Conservation (phyloP, 2,888 invertebrate genomes). For the Tachina lurida region DNA sequence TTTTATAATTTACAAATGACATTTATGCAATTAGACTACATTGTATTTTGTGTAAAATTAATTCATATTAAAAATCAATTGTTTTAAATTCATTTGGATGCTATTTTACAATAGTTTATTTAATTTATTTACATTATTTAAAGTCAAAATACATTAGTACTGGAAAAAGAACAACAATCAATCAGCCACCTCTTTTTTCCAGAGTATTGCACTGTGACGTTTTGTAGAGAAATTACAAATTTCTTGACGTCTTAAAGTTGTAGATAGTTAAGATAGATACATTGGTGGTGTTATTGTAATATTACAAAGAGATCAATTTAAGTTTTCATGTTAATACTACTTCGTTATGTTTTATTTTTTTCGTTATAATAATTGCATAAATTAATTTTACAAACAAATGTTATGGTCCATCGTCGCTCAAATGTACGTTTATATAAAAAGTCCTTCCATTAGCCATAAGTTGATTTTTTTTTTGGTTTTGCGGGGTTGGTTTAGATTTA, state of each 20-base stretch:
- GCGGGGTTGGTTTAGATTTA: not conserved
- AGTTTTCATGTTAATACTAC: constrained; percentile 21
- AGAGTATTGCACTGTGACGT: constrained; percentile 39
- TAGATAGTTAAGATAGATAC: not conserved
- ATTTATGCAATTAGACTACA: constrained; percentile 4
- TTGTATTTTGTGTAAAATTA: not conserved
- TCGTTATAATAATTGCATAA: constrained; percentile 9
- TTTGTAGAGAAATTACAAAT: not conserved
- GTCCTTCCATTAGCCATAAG: constrained; percentile 15
- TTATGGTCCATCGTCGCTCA: constrained; percentile 17
- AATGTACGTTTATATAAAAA: constrained; percentile 9
- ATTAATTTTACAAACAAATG: constrained; percentile 23
- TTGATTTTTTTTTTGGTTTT: not conserved
- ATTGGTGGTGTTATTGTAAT: constrained; percentile 58
- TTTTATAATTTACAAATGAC: constrained; percentile 30
- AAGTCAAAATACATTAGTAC: constrained; percentile 49
- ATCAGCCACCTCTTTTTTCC: not conserved
- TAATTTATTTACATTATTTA: constrained; percentile 58
- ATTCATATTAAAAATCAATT: constrained; percentile 35
- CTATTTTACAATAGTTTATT: constrained; percentile 72
- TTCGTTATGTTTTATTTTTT: constrained; percentile 38
- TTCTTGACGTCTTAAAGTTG: constrained; percentile 14
- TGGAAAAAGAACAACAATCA: not conserved
- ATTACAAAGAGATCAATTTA: constrained; percentile 74
- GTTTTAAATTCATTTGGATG: constrained; percentile 63